phyloP scores from a whole-genome alignment of 2,797 vertebrate genomes.

The Sebastes paucispinis region DNA sequence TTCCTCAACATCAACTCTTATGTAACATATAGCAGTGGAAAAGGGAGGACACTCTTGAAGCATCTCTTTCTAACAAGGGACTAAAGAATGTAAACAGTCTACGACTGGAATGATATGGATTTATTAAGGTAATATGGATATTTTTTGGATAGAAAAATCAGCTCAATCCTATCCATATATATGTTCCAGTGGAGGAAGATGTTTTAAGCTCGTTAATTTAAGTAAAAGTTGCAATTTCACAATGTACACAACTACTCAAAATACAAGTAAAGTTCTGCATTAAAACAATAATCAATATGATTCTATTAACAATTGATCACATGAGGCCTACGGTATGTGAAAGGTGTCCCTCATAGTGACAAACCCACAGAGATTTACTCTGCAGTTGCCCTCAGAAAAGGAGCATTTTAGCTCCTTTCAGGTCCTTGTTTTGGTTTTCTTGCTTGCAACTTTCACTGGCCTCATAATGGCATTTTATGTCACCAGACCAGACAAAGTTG shows the following conservation, averaged over 20 bases:
- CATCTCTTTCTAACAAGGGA: slow-evolving; percentile 6
- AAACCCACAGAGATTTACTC: background rate
- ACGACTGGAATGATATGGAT: background rate
- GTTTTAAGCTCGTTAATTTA: background rate
- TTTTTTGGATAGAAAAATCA: background rate
- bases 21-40: slow-evolving; percentile 37
- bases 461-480: background rate
- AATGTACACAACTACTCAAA: background rate
- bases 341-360: background rate
- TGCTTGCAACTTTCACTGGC: background rate
- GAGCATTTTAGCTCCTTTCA: background rate
- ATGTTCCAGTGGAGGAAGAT: background rate
- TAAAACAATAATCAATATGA: background rate
- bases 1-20: slow-evolving; percentile 29
- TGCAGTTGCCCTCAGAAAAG: no score
- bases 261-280: background rate
- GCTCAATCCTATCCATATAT: background rate
- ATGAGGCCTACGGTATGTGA: background rate
- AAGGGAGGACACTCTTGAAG: slow-evolving; percentile 7
- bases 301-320: background rate
- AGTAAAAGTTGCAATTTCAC: background rate
- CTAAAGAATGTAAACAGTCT: slow-evolving; percentile 31
- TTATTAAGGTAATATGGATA: background rate
- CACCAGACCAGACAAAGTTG: background rate
- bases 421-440: background rate